Evolutionary conservation across 35 echinoderm and acorn worm species (phyloP).

Genomic region (Holothuria glaberrima): DNA sequence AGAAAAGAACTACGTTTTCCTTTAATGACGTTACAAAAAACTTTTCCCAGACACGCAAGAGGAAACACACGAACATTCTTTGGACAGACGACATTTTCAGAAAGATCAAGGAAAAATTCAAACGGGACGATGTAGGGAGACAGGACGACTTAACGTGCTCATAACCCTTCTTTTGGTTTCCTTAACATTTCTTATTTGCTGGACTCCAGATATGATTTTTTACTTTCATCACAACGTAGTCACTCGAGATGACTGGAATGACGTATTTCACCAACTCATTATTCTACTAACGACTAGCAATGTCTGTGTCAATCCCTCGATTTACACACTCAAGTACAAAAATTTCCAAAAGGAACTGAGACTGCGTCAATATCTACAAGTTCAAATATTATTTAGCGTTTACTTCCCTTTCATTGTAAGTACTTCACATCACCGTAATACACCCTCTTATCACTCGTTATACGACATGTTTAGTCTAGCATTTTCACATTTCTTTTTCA

Average conservation of each 20-base stretch:
- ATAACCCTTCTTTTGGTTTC: not conserved
- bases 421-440: too few relatives aligned
- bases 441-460: too few relatives aligned
- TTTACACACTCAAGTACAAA: conserved; percentile 34
- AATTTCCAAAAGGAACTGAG: conserved; percentile 22
- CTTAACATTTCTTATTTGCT: not conserved
- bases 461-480: too few relatives aligned
- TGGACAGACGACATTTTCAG: not conserved
- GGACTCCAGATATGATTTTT: not conserved
- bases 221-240: conserved; percentile 25
- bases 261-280: not conserved
- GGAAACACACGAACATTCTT: not conserved
- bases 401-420: too few relatives aligned
- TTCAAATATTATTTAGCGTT: too few relatives aligned
- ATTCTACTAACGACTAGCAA: conserved; percentile 12
- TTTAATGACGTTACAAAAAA: not conserved
- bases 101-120: not conserved
- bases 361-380: too few relatives aligned
- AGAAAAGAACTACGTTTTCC: not conserved
- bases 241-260: not conserved
- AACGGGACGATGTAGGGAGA: not conserved
- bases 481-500: too few relatives aligned
- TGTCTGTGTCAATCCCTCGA: not conserved
- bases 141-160: not conserved
- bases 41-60: not conserved